A percentile compares a stretch with the other conserved stretches of the same genome.
Conservation (phyloP, 2,888 invertebrate genomes). For the Carcina quercana region DNA sequence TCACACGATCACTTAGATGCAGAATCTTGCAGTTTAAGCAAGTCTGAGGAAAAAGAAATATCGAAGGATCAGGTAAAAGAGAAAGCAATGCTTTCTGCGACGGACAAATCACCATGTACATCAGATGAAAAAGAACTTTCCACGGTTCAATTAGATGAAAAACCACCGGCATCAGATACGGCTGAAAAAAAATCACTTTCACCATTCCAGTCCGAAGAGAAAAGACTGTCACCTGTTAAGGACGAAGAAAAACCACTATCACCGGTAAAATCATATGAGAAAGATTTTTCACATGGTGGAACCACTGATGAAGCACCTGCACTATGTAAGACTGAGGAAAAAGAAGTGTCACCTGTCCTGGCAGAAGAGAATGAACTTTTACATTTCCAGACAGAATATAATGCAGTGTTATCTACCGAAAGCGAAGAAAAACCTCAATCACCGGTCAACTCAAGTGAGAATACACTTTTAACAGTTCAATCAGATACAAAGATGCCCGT, state of each 20-base stretch:
- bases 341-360: too few species aligned
- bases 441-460: too few species aligned
- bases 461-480: too few species aligned
- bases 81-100: not conserved
- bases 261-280: not conserved
- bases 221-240: not conserved
- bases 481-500: too few species aligned
- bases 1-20: slow-evolving; percentile 5
- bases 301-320: too few species aligned
- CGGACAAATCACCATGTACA: not conserved
- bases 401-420: too few species aligned
- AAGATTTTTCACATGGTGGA: too few species aligned
- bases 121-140: not conserved
- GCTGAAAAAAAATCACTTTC: slow-evolving; percentile 3
- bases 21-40: slow-evolving; percentile 9
- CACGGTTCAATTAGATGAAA: not conserved
- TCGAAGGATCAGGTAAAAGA: not conserved
- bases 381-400: too few species aligned
- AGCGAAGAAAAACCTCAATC: too few species aligned
- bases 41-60: slow-evolving; percentile 4
- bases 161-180: not conserved
- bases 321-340: too few species aligned
- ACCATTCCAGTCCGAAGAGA: not conserved
- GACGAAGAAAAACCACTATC: not conserved
- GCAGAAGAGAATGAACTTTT: too few species aligned